Base-by-base conservation (phyloP, 92 coral and sea anemone genomes). In the Heliopora coerulea region DNA sequence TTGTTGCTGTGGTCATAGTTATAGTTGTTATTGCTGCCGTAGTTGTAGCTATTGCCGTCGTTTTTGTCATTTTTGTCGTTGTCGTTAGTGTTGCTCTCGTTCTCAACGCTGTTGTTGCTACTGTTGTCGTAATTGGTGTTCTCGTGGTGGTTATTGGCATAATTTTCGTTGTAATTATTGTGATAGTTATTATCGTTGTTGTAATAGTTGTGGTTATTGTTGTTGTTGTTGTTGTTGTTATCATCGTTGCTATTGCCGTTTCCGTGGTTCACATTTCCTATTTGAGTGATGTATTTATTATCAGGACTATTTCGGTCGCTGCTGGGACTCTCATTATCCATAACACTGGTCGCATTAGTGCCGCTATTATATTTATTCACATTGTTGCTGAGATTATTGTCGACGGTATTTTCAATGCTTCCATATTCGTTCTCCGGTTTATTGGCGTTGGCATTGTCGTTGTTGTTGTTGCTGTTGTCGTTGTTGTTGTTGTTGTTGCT, bases 171-270 rank as follows among this genome's bases (percentile, higher is more conserved):
- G 26, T 65, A n/a, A 23, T 39, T 65, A 25, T 42, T 65, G 21
- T 26, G n/a, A n/a, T n/a, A n/a, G 54, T 15, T 39, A 24, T 64
- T 64, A 8, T 24, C 27, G 34, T 64, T 40, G 52, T 64, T 64
- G 8, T 64, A 33, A 26, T 39, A 65, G 12, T 17, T 65, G 26
- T 65, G 18, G 15, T 39, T 65, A 25, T 42, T 65, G 21, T 26
- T 0, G 3, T 42, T 65, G 1, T 65, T 52, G 15, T 31, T 52
- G 19, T 39, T 19, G 29, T 65, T 39, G 20, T 39, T 23, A 26
- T 65, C 40, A 13, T 37, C 42, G 11, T 11, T 11, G 6, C 11
- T 11, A 11, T 4, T 37, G 42, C 42, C 11, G 11, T 11, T 37
- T 11, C 42, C 42, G 42, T 37, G 11, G 4, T 37, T 4, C 4